Conservation (phyloP, 2,888 invertebrate genomes). For the Eurytoma adleriae region DNA sequence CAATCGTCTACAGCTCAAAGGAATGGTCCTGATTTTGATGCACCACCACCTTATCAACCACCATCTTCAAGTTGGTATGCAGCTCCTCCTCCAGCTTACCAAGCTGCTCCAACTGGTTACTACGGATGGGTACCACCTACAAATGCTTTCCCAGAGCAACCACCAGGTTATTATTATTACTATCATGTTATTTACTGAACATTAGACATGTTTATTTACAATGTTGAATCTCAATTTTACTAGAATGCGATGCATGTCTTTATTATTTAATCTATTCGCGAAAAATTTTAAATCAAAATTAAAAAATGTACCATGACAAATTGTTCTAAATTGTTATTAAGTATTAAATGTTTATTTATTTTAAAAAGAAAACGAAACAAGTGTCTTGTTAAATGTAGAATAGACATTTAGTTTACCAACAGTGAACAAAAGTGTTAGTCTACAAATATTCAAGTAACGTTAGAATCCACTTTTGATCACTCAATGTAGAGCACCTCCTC, state of each 20-base stretch:
- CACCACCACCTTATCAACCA: constrained; percentile 90
- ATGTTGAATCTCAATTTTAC: constrained; percentile 6
- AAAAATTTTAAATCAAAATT: constrained; percentile 18
- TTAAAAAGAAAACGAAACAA: not conserved
- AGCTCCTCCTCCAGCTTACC: constrained; percentile 94
- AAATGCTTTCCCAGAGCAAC: constrained; percentile 80
- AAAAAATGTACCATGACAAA: constrained; percentile 15
- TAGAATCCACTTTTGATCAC: not conserved
- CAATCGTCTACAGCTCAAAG: constrained; percentile 79
- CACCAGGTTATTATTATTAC: constrained; percentile 72
- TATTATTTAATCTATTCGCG: constrained; percentile 1
- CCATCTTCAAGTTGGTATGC: constrained; percentile 89
- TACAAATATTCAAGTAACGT: not conserved
- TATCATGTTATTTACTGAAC: not conserved
- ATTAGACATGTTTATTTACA: constrained; percentile 7
- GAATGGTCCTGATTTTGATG: constrained; percentile 79
- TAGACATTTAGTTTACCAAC: constrained; percentile 15
- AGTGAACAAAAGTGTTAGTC: constrained; percentile 28
- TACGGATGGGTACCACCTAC: constrained; percentile 96
- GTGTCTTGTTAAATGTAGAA: constrained; percentile 19
- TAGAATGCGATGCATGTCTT: constrained; percentile 12
- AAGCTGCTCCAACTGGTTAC: constrained; percentile 89
- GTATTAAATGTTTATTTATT: constrained; percentile 43
- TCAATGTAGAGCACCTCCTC: not conserved
- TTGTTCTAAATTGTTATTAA: constrained; percentile 32